Percentiles rank a stretch among this genome's conserved stretches.
These are phyloP conservation scores for Drosophila affinis DNA, from an alignment of 2,888 invertebrate genomes.

Conservation along the genomic window DNA sequence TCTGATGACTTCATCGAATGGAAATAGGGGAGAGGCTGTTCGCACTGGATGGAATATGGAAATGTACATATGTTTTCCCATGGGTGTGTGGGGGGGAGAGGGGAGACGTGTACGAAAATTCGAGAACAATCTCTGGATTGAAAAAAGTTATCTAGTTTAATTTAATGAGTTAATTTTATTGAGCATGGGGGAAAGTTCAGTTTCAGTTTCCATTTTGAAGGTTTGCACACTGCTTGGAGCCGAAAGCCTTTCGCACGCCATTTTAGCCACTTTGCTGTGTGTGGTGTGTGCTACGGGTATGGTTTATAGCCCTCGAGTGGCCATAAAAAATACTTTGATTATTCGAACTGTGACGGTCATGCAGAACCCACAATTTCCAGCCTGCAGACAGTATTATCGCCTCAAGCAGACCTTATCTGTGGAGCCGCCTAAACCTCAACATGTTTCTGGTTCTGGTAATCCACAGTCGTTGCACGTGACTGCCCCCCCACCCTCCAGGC, in stretches of 20 bases:
- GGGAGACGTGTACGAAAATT: no score
- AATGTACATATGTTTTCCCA: background rate
- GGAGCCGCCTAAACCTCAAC: background rate
- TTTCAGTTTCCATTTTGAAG: conserved; percentile 31
- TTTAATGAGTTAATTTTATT: conserved; percentile 4
- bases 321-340: conserved; percentile 31
- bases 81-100: background rate
- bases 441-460: conserved; percentile 20
- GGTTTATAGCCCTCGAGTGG: conserved; percentile 21
- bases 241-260: conserved; percentile 18
- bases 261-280: conserved; percentile 17
- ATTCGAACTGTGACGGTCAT: conserved; percentile 35
- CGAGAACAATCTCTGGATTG: background rate
- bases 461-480: conserved; percentile 27
- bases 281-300: background rate
- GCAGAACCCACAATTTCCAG: conserved; percentile 14
- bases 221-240: conserved; percentile 33
- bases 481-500: background rate
- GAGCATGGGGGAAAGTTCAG: conserved; percentile 33
- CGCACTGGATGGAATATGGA: no score
- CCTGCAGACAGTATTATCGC: conserved; percentile 11
- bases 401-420: conserved; percentile 16
- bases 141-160: background rate
- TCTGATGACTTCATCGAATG: background rate
- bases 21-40: background rate